Percentiles rank a stretch among this genome's conserved stretches.
phyloP scores from a whole-genome alignment of 2,888 invertebrate genomes.

The Lycocerus yunnanus region DNA sequence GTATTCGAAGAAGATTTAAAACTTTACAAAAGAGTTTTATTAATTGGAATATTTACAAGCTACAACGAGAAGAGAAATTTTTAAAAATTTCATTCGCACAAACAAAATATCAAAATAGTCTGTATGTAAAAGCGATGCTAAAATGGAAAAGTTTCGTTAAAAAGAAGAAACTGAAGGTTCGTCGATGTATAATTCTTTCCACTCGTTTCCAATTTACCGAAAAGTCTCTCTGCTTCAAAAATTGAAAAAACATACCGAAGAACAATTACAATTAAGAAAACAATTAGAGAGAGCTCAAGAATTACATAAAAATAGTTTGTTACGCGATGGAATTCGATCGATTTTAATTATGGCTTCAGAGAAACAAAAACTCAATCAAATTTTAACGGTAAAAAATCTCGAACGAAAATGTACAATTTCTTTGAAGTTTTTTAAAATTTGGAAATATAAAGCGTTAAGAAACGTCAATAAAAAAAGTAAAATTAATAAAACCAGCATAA shows the following conservation, averaged over 20 bases:
- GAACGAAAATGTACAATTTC: neutral
- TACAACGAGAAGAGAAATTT: neutral
- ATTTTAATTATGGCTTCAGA: neutral
- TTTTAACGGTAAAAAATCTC: neutral
- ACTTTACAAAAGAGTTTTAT: neutral
- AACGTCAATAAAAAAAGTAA: conserved; percentile 4
- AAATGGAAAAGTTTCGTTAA: neutral
- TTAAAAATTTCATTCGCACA: neutral
- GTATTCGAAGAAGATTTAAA: neutral
- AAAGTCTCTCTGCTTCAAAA: neutral
- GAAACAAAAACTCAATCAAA: neutral
- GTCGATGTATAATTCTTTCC: neutral
- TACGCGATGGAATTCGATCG: neutral
- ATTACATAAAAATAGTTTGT: neutral
- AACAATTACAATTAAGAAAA: neutral
- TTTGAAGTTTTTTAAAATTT: neutral
- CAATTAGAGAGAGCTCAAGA: neutral
- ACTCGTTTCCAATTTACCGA: neutral
- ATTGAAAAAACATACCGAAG: neutral
- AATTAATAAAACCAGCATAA: neutral
- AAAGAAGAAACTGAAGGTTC: neutral
- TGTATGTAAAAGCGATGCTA: neutral
- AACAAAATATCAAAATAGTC: neutral
- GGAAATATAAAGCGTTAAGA: neutral
- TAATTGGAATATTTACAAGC: neutral